Evolutionary conservation across 2,888 invertebrate species (phyloP), one percentile per base, ranked within the genome.

Genomic region (Perithous albicinctus): DNA sequence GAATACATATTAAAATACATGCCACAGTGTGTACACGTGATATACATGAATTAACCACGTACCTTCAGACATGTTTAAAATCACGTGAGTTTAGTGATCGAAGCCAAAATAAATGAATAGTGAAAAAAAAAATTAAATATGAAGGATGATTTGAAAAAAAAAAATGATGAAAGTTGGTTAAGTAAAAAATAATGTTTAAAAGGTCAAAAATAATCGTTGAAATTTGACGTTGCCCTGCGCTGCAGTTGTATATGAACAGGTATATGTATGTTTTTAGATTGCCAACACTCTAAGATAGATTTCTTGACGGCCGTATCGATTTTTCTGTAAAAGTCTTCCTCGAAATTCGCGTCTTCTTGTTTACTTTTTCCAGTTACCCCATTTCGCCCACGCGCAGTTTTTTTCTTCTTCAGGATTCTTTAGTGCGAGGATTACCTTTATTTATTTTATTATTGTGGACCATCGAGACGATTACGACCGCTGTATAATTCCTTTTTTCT

Each of bases 1-100:
- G 61, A 20, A 38, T 20, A 10, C 20, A 41, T 32, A 10, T 38
- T 61, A 15, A 18, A 15, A 38, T 26, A 66, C 43, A 29, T 46
- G 66, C 46, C 43, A 15, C 54, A 26, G 8, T 43, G 29, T 66
- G 46, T 41, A 64, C 26, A 26, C 41, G 63, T 15, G 43, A n/a
- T 29, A 20, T n/a, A 51, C 18, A 41, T 35, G 48, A 67, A 67
- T 67, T 15, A 51, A 67, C 2, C 51, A 51, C 51, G 51, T 35
- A 51, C 35, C 26, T 26, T 51, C 26, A 35, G 29, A 29, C 32
- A n/a, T 35, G 51, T 6, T 18, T 12, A 35, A 67, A 67, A 67
- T 67, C 32, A 35, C 32, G 51, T 20, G 67, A 35, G 32, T 26
- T 26, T 46, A 10, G 6, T n/a, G 8, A 46, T 23, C 4, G 43